A percentile compares a stretch with the other conserved stretches of the same genome.
Conservation (phyloP, 2,113 vertebrate species). For the Antigone vipio region DNA sequence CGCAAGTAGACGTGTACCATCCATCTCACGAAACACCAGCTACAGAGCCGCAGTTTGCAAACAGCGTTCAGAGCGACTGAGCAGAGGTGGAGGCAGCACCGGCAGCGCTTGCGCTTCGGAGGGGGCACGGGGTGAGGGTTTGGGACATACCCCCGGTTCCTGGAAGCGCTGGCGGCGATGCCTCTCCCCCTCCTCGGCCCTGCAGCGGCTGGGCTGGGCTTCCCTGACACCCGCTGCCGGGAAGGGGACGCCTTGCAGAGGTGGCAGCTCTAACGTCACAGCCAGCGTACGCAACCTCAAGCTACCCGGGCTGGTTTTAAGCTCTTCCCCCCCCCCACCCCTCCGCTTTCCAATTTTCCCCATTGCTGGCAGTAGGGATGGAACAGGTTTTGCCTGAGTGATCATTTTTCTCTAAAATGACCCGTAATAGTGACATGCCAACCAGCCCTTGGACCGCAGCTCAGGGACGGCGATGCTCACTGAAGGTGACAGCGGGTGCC, state of each 20-base stretch:
- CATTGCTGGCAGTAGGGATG: neutral
- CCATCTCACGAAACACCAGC: neutral
- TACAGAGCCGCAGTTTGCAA: neutral
- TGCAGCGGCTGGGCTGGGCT: neutral
- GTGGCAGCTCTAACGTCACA: neutral
- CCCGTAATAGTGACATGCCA: accelerated
- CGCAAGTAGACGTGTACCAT: neutral
- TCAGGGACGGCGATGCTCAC: neutral
- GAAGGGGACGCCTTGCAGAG: neutral
- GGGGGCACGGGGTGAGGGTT: neutral
- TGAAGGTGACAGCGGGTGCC: neutral
- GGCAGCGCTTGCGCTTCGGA: neutral
- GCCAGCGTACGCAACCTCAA: neutral
- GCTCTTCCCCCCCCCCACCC: neutral
- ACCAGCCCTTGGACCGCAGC: neutral
- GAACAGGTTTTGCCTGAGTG: neutral
- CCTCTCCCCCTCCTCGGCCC: neutral
- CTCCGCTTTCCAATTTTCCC: neutral
- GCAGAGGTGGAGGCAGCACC: neutral
- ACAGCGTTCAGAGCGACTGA: neutral
- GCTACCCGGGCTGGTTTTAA: neutral
- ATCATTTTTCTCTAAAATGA: accelerated
- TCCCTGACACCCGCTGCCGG: neutral
- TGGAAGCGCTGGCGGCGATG: neutral
- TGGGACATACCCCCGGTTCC: neutral